These are phyloP conservation scores for Drosophila trapezifrons DNA, from an alignment of 1,140 invertebrate genomes.

Conservation along the genomic window DNA sequence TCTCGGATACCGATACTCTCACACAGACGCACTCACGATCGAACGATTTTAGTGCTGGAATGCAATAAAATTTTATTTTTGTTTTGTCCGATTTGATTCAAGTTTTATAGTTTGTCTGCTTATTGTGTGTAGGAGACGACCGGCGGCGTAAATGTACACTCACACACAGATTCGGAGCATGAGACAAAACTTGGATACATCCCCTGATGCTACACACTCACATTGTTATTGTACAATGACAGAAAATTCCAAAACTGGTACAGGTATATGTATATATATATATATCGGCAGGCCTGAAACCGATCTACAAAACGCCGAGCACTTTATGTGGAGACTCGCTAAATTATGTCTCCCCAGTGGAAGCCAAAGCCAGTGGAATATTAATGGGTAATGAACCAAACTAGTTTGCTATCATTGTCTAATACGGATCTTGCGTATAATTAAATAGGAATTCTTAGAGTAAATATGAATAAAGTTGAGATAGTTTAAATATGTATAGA, in stretches of 20 bases:
- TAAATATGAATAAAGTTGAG: constrained; percentile 6
- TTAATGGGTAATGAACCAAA: constrained; percentile 32
- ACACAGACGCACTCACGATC: constrained; percentile 61
- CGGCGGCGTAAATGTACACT: no score
- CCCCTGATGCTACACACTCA: constrained; percentile 16
- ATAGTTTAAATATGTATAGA: not conserved
- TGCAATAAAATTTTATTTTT: constrained; percentile 80
- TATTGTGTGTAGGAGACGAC: constrained; percentile 78
- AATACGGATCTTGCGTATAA: constrained; percentile 22
- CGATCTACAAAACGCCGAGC: constrained; percentile 32
- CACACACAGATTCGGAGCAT: constrained; percentile 13
- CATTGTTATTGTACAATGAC: constrained; percentile 27
- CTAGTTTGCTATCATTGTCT: constrained; percentile 23
- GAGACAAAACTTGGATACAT: constrained; percentile 22
- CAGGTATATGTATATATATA: no score
- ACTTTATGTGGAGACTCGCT: constrained; percentile 18
- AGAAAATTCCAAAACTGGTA: constrained; percentile 38
- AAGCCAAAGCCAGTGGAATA: constrained; percentile 33
- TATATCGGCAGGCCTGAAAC: constrained; percentile 14
- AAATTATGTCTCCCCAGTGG: constrained; percentile 14
- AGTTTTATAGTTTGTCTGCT: constrained; percentile 80
- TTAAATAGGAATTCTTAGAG: constrained; percentile 14
- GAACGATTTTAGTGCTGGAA: constrained; percentile 81
- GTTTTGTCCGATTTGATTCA: constrained; percentile 82
- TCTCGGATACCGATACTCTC: constrained; percentile 47